Base-by-base conservation (phyloP, 1,140 invertebrate genomes). In the Lineus longissimus region DNA sequence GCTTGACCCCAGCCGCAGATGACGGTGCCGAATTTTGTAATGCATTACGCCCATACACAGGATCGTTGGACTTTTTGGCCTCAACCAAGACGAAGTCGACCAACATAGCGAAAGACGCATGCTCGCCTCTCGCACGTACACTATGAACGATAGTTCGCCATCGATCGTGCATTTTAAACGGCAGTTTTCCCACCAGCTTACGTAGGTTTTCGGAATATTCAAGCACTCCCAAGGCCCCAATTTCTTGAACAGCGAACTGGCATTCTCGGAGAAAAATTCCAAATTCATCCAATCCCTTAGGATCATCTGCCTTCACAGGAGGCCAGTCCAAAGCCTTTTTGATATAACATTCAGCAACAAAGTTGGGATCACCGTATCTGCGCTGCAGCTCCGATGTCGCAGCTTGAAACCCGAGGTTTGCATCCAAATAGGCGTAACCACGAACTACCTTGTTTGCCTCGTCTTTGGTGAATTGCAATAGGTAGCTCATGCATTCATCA, bases 251-350 rank as follows among this genome's bases (percentile, higher is more conserved):
- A 7, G 47, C 47, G n/a, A 7, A n/a, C 19, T 22, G 6, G n/a
- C 47, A 54, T 27, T 54, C 47, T 7, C 6, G 4, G n/a, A 54
- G 47, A 22, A 54, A 27, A 54, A 54, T 19, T 54, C 6, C 4
- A n/a, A 54, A 54, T 19, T 19, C 19, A 27, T 54, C 47, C 25
- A 54, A 54, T 27, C 4, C 25, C n/a, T 27, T 54, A 27, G 47
- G 19, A 54, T 54, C n/a, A n/a, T 54, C 47, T 54, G 6, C 47
- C n/a, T 19, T 19, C 4, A 54, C n/a, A 19, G 9, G 47, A 9
- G 47, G 47, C n/a, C 47, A 54, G 4, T 54, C 47, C 19, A 54
- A 27, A 54, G 25, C 19, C 47, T 54, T 54, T n/a, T 54, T 54
- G 25, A 54, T 54, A n/a, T 22, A 54, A 4, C n/a, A n/a, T 19